Evolutionary conservation across 2,113 vertebrate genomes (phyloP).

Genomic region (Lamprotornis superbus): DNA sequence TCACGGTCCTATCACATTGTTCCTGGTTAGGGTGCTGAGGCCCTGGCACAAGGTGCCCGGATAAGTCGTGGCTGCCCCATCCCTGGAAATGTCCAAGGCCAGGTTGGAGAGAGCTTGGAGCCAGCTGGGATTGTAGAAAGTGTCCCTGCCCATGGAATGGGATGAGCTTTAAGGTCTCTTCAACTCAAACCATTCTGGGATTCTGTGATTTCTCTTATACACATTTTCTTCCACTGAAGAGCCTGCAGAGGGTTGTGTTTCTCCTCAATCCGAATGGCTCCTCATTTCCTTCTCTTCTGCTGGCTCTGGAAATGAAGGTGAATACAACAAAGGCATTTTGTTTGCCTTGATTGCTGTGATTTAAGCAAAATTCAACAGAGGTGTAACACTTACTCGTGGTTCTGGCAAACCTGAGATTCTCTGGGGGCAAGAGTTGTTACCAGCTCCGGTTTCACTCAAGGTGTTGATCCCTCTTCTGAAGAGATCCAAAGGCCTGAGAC

Average conservation of each 20-base stretch:
- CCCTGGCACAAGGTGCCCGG: not conserved
- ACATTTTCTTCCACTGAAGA: not conserved
- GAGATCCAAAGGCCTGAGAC: not conserved
- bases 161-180: not conserved
- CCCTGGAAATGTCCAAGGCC: not conserved
- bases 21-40: not conserved
- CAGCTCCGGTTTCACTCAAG: not conserved
- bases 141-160: not conserved
- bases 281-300: not conserved
- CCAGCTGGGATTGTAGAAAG: not conserved
- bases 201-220: not conserved
- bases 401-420: not conserved
- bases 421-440: not conserved
- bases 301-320: not conserved
- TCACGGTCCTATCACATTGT: too few species aligned
- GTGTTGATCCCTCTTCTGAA: not conserved
- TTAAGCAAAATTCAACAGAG: not conserved
- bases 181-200: not conserved
- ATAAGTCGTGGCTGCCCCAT: not conserved
- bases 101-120: not conserved
- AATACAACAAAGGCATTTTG: not conserved
- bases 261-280: not conserved
- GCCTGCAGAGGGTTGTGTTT: not conserved
- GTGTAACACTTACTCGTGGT: accelerated
- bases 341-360: not conserved